Evolutionary conservation across 1,140 invertebrate species (phyloP).

Genomic region (Neodiprion fabricii): DNA sequence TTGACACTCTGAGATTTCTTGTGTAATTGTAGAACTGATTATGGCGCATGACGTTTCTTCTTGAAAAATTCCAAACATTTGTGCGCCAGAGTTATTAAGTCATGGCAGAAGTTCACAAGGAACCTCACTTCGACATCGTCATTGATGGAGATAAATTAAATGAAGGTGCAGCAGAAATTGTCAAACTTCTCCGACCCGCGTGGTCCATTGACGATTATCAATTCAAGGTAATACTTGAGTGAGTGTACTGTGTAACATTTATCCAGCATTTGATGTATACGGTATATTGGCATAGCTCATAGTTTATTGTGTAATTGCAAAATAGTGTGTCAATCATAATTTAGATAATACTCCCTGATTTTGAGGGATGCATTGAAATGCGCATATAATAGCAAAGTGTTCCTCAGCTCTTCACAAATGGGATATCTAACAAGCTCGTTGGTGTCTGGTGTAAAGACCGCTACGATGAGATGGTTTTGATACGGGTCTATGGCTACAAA

Average conservation of each 20-base stretch:
- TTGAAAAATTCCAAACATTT: too few relatives aligned
- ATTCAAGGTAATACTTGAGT: conserved; percentile 59
- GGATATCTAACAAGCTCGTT: conserved; percentile 93
- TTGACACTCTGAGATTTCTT: too few relatives aligned
- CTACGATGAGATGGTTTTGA: conserved; percentile 78
- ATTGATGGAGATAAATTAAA: conserved; percentile 63
- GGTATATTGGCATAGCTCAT: not conserved
- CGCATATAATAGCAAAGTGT: not conserved
- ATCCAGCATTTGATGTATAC: not conserved
- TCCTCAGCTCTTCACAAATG: conserved; percentile 88
- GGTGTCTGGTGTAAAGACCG: conserved; percentile 68
- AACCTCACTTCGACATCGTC: conserved; percentile 55
- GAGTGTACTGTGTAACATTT: conserved; percentile 9
- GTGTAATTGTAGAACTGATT: too few relatives aligned
- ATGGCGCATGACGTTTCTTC: too few relatives aligned
- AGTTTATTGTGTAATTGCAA: conserved; percentile 15
- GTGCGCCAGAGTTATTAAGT: too few relatives aligned
- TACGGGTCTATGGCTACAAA: conserved; percentile 92
- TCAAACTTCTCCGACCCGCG: conserved; percentile 62
- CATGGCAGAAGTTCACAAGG: conserved; percentile 18
- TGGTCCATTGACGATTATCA: conserved; percentile 61
- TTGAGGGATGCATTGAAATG: not conserved
- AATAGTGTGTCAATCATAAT: not conserved
- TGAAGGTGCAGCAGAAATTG: conserved; percentile 61
- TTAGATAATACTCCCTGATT: not conserved